Percentiles rank a stretch among this genome's conserved stretches.
Evolutionary conservation across 2,888 invertebrate species (phyloP).

Genomic region (Platynereis dumerilii): DNA sequence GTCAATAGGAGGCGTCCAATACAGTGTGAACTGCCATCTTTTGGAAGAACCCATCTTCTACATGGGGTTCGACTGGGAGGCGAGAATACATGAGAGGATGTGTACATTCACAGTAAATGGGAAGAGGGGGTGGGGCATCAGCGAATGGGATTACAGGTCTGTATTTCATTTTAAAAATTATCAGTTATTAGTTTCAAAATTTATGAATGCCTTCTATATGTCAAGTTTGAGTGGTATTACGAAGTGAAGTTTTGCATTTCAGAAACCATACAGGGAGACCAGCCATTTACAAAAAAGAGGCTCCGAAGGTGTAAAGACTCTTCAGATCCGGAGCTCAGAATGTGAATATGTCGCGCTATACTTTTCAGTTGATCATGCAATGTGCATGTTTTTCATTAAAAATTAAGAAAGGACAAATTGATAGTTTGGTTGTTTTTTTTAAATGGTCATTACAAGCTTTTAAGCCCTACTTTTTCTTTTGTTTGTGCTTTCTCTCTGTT

Average conservation of each 20-base stretch:
- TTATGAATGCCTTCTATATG: too few species aligned
- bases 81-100: slow-evolving; percentile 54
- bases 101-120: slow-evolving; percentile 52
- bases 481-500: too few species aligned
- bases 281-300: slow-evolving; percentile 3
- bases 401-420: too few species aligned
- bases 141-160: slow-evolving; percentile 57
- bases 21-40: slow-evolving; percentile 39
- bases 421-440: too few species aligned
- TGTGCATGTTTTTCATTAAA: too few species aligned
- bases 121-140: slow-evolving; percentile 55
- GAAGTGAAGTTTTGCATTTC: background rate
- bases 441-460: too few species aligned
- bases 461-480: too few species aligned
- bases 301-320: background rate
- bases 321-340: too few species aligned
- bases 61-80: slow-evolving; percentile 43
- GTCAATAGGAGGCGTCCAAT: slow-evolving; percentile 15
- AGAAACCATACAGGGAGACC: slow-evolving; percentile 15
- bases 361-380: too few species aligned
- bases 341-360: too few species aligned
- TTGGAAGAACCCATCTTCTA: slow-evolving; percentile 33
- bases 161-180: background rate
- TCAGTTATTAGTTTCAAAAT: background rate
- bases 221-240: background rate